Evolutionary conservation across 2,113 vertebrate genomes (phyloP).

Genomic region (Cynopterus brachyotis): DNA sequence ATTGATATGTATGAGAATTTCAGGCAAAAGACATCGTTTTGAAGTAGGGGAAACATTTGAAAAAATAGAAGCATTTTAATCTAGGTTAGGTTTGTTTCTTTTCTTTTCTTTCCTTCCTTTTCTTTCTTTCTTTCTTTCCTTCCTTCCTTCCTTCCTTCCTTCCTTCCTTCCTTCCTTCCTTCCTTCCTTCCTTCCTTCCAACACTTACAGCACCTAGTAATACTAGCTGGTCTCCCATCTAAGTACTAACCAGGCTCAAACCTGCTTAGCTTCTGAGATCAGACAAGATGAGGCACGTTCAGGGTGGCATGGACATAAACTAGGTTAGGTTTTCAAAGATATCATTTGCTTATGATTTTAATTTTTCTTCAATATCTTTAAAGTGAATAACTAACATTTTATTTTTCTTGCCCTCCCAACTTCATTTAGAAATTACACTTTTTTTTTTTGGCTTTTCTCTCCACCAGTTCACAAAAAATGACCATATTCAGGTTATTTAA

Average conservation of each 20-base stretch:
- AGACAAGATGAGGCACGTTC: no score
- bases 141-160: no score
- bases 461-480: not conserved
- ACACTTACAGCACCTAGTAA: no score
- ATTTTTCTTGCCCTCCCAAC: accelerated
- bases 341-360: not conserved
- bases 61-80: not conserved
- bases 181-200: no score
- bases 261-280: no score
- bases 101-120: no score
- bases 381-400: not conserved
- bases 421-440: not conserved
- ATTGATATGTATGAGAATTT: not conserved
- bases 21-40: not conserved
- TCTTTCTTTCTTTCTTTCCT: no score
- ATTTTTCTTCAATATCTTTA: not conserved
- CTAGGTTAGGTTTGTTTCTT: not conserved
- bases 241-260: no score
- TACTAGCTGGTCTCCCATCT: no score
- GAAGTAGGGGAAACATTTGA: not conserved
- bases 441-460: not conserved
- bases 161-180: no score
- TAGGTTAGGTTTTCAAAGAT: not conserved
- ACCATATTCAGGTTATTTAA: not conserved
- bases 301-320: no score